Percentiles rank a stretch among this genome's conserved stretches.
These are phyloP conservation scores for Lycia hirtaria DNA, from an alignment of 2,888 invertebrate species.

Conservation along the genomic window DNA sequence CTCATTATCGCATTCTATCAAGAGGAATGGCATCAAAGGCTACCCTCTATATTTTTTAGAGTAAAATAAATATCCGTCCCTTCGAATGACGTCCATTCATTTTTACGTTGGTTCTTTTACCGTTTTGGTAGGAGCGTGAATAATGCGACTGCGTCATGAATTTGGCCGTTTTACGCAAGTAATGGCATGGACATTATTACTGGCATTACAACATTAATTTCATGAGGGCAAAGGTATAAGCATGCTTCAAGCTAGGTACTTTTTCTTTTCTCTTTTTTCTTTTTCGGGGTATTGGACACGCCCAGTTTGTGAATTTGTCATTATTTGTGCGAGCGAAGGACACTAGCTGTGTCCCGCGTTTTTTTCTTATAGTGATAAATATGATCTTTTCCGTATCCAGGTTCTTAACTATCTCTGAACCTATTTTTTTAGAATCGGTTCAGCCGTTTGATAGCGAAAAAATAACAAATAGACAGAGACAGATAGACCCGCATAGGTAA, in stretches of 20 bases:
- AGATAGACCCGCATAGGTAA: too few species aligned
- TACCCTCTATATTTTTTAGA: constrained; percentile 10
- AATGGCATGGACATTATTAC: constrained; percentile 20
- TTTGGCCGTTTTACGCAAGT: constrained; percentile 9
- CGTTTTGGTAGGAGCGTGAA: constrained; percentile 18
- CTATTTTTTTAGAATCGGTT: too few species aligned
- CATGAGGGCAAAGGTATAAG: constrained; percentile 15
- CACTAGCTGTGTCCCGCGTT: too few species aligned
- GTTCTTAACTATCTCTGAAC: too few species aligned
- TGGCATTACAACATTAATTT: constrained; percentile 16
- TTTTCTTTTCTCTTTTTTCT: not conserved
- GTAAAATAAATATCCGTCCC: constrained; percentile 9
- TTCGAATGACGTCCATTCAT: constrained; percentile 22
- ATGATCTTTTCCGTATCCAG: too few species aligned
- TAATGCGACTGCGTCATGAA: constrained; percentile 16
- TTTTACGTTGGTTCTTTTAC: constrained; percentile 24
- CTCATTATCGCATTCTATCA: constrained; percentile 26
- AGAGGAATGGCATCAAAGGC: constrained; percentile 18
- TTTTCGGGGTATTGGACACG: too few species aligned
- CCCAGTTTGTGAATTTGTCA: too few species aligned
- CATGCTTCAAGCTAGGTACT: not conserved
- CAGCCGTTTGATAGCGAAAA: too few species aligned
- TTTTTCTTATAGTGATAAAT: too few species aligned
- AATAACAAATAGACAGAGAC: too few species aligned
- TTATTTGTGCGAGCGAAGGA: too few species aligned